These are phyloP conservation scores for Mylabris phalerata DNA, from an alignment of 1,140 invertebrate genomes.

Conservation along the genomic window DNA sequence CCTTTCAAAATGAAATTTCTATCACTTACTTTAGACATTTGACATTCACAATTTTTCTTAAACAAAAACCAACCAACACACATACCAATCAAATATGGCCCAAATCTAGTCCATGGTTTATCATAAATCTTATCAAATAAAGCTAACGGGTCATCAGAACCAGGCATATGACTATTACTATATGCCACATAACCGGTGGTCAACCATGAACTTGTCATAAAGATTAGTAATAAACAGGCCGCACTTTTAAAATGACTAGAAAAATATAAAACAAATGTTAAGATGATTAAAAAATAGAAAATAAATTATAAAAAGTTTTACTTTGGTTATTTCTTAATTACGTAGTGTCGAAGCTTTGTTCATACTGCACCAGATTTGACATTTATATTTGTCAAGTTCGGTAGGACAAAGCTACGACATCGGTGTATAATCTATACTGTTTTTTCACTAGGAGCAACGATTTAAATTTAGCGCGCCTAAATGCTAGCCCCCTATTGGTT, in stretches of 20 bases:
- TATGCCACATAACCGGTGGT: conserved; percentile 75
- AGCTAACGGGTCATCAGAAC: conserved; percentile 70
- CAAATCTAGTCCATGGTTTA: conserved; percentile 77
- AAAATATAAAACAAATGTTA: not conserved
- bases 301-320: too few species aligned
- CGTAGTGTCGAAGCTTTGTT: too few species aligned
- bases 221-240: conserved; percentile 51
- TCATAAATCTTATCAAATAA: conserved; percentile 83
- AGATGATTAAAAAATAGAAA: too few species aligned
- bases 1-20: conserved; percentile 1
- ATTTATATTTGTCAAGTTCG: too few species aligned
- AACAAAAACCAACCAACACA: conserved; percentile 74
- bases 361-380: too few species aligned
- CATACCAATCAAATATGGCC: conserved; percentile 78
- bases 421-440: too few species aligned
- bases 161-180: conserved; percentile 70
- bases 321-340: too few species aligned
- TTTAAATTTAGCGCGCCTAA: too few species aligned
- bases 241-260: conserved; percentile 68
- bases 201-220: conserved; percentile 66
- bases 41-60: conserved; percentile 72
- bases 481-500: too few species aligned
- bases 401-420: too few species aligned
- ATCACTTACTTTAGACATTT: conserved; percentile 58
- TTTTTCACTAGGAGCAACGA: too few species aligned